Base-by-base conservation (phyloP, 1,140 invertebrate species). In the Triops cancriformis region DNA sequence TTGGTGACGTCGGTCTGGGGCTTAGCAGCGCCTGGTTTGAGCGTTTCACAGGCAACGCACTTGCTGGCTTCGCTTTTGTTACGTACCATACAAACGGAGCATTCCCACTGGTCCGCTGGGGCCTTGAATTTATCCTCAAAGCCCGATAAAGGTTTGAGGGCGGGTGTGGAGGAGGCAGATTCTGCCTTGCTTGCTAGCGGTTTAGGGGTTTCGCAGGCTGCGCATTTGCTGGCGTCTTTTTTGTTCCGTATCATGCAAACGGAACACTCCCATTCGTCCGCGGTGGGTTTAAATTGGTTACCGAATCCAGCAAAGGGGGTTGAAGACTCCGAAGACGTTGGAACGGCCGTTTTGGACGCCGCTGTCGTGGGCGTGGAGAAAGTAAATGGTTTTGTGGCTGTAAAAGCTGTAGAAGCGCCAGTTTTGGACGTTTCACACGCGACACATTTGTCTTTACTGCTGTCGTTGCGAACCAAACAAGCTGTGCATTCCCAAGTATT, bases 181-280 rank as follows among this genome's bases (percentile, higher is more conserved):
- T 74, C 64, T 26, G 83, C 83, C 73, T 84, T 80, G 79, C 79
- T 80, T 82, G 85, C 83, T 45, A 81, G 83, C 43, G 90, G 89
- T 82, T 89, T 92, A 0, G 87, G 82, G 28, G 87, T 84, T 79
- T 87, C 86, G 83, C 91, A 93, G 11, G 89, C 89, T 5, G 87
- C 84, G 84, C 91, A 93, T 79, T 88, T 90, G 3, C 79, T 80
- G 23, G 84, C 83, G 11, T 84, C 84, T 23, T 84, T 81, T 72
- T 89, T 87, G 83, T 93, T 93, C 74, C 85, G 84, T 1, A 92
- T 85, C 85, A 89, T 87, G 83, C 91, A 93, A 72, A 84, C 85
- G 11, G 84, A 81, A 84, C 91, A 93, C 77, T 90, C 88, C 91
- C 91, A 92, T 76, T 86, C 85, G 79, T 85, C 85, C 1, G 82